These are phyloP conservation scores for Acipenser ruthenus DNA, from an alignment of 2,797 vertebrate species.

Conservation along the genomic window DNA sequence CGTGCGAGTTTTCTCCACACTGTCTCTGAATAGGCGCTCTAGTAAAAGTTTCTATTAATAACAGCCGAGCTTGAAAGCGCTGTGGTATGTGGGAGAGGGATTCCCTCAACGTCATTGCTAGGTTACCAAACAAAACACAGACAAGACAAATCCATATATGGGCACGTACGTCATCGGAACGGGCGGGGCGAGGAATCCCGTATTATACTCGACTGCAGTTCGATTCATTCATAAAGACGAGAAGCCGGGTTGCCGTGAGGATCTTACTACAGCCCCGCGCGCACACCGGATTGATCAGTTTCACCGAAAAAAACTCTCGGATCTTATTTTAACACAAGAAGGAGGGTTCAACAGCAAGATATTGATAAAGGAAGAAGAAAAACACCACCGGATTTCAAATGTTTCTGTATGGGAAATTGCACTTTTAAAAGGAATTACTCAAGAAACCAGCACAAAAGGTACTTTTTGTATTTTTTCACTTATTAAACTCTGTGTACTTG, in stretches of 20 bases:
- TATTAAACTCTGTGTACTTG: too few relatives aligned
- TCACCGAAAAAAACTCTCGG: too few relatives aligned
- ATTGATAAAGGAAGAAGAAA: too few relatives aligned
- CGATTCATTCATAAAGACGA: constrained; percentile 87
- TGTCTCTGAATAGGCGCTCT: constrained; percentile 41
- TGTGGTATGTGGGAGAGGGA: constrained; percentile 78
- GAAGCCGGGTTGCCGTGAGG: constrained; percentile 41
- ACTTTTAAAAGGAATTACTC: too few relatives aligned
- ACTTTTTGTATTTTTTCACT: too few relatives aligned
- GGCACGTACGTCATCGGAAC: constrained; percentile 97
- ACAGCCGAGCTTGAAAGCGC: constrained; percentile 51
- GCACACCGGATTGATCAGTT: constrained; percentile 31
- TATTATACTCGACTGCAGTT: constrained; percentile 37
- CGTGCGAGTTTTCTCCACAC: constrained; percentile 15
- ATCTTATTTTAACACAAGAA: too few relatives aligned
- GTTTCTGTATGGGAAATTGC: too few relatives aligned
- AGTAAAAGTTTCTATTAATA: constrained; percentile 71
- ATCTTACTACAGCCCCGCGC: constrained; percentile 28
- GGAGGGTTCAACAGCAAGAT: too few relatives aligned
- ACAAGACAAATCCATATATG: constrained; percentile 77
- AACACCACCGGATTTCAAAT: too few relatives aligned
- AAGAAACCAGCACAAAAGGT: too few relatives aligned
- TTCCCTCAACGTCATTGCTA: constrained; percentile 96
- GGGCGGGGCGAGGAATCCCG: constrained; percentile 57
- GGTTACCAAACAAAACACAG: constrained; percentile 96